Evolutionary conservation across 1,140 invertebrate genomes (phyloP), one percentile per base, ranked within the genome.

Genomic region (Drosophila micromelanica): DNA sequence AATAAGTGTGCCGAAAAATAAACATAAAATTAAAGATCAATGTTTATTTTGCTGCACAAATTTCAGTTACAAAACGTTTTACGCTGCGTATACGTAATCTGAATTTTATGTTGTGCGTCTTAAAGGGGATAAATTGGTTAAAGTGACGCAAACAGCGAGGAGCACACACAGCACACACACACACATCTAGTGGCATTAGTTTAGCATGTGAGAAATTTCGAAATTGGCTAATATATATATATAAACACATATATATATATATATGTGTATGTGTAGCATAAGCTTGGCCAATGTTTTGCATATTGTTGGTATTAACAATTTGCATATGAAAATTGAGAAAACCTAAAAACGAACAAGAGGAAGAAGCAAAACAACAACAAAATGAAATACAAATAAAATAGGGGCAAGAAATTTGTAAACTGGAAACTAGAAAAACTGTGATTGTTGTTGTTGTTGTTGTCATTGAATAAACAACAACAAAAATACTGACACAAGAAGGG

Each of bases 251-350:
- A 17, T 15, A 15, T 13, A 51, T 51, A 20, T 55, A 12, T 40
- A 55, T 42, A 40, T 54, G 12, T 20, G 1, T 37, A 9, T 51
- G 9, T 57, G 15, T 35, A 17, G 11, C n/a, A 11, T 13, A 55
- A 65, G 45, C 17, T 59, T 63, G 43, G 51, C 13, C 40, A 48
- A 27, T 52, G 45, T 35, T 72, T 65, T 65, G 61, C 61, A 65
- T 65, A 57, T 52, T 51, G 54, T 73, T 73, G 52, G 67, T 59
- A 54, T 73, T 59, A 59, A 60, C 37, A 65, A 67, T 74, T 74
- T 74, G 64, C 72, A 74, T 74, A 70, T 62, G 45, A 69, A 69
- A 69, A 73, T 73, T 15, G 13, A 27, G 8, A 57, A 57, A 57
- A 65, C 12, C 20, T 13, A 23, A 51, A 51, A 60, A 23, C 11